Conservation (phyloP, 1,140 invertebrate species). For the Cyclina sinensis region DNA sequence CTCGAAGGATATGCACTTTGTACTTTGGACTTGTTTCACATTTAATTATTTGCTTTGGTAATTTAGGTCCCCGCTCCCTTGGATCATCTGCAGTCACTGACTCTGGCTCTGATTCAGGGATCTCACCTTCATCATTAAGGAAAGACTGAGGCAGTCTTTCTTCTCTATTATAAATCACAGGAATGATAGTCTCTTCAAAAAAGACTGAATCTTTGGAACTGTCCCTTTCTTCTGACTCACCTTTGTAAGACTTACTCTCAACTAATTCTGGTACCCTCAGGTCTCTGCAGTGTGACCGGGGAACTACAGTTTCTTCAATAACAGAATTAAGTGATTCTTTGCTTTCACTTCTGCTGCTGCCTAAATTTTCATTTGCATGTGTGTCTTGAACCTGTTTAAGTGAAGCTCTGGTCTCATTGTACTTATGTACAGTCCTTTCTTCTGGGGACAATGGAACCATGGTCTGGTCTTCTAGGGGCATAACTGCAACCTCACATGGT, state of each 20-base stretch:
- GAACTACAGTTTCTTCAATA: constrained; percentile 12
- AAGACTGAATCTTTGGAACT: background rate
- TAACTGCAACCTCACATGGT: background rate
- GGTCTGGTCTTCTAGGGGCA: background rate
- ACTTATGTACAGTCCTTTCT: background rate
- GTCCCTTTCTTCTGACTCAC: background rate
- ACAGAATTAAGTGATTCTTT: background rate
- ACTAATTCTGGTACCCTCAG: background rate
- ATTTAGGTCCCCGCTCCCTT: background rate
- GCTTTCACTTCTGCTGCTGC: background rate
- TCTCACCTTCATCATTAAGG: background rate
- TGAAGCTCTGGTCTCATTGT: background rate
- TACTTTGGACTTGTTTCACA: constrained; percentile 64
- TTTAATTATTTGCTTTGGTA: constrained; percentile 11
- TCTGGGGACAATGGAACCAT: background rate
- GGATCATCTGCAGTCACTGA: constrained; percentile 28
- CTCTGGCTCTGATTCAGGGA: background rate
- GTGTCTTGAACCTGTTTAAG: background rate
- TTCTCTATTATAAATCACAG: background rate
- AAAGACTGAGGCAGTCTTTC: constrained; percentile 3
- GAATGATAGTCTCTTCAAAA: background rate
- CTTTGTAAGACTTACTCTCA: background rate
- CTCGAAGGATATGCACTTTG: constrained; percentile 11
- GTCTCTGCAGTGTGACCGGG: background rate
- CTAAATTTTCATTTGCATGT: background rate